A percentile compares a stretch with the other conserved stretches of the same genome.
These are phyloP conservation scores for Bombylius discolor DNA, from an alignment of 2,888 invertebrate genomes.

Conservation along the genomic window DNA sequence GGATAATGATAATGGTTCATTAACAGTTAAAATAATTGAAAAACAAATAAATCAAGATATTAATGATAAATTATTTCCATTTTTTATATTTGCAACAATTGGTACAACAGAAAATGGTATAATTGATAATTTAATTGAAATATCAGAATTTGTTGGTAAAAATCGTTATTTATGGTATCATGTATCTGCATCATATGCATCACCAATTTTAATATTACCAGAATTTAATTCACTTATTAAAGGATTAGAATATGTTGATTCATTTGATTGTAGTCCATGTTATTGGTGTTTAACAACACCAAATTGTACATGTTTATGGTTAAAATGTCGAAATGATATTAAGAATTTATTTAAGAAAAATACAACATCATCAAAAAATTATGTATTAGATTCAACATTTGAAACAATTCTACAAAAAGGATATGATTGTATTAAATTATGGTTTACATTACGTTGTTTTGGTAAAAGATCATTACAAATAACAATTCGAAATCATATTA, in stretches of 20 bases:
- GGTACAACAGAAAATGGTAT: slow-evolving; percentile 9
- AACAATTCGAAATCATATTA: slow-evolving; percentile 57
- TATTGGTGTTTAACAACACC: slow-evolving; percentile 6
- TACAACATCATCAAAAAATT: neutral
- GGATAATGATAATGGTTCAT: neutral
- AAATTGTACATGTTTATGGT: slow-evolving; percentile 5
- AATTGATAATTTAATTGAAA: slow-evolving; percentile 5
- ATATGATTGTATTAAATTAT: slow-evolving; percentile 70
- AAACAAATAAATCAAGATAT: slow-evolving; percentile 3
- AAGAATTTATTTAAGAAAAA: neutral
- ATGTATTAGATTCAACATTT: neutral
- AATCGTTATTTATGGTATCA: slow-evolving; percentile 9
- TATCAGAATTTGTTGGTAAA: neutral
- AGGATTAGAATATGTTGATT: slow-evolving; percentile 5
- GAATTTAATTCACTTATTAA: slow-evolving; percentile 4
- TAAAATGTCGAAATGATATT: neutral
- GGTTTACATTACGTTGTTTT: slow-evolving; percentile 69
- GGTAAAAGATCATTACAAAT: slow-evolving; percentile 63
- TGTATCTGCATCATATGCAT: slow-evolving; percentile 9
- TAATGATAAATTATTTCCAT: slow-evolving; percentile 6
- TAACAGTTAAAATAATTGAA: slow-evolving; percentile 2
- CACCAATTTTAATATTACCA: slow-evolving; percentile 1
- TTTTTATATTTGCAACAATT: slow-evolving; percentile 1
- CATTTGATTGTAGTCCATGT: slow-evolving; percentile 8
- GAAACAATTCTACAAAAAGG: slow-evolving; percentile 59